Evolutionary conservation across 2,113 vertebrate species (phyloP).

Genomic region (Podarcis cretensis): DNA sequence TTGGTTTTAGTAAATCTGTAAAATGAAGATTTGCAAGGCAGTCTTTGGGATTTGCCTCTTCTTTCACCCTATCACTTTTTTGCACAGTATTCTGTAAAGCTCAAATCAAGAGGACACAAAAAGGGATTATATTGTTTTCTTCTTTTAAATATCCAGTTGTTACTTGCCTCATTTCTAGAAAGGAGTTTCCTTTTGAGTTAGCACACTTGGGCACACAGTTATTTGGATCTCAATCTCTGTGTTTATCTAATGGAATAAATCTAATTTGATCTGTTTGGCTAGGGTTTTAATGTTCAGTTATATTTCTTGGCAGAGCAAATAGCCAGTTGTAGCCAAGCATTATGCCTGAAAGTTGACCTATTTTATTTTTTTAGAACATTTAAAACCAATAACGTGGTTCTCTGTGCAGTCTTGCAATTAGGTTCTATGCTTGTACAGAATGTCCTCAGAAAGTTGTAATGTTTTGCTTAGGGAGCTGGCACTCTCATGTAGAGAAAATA

Average conservation of each 20-base stretch:
- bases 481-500: background rate
- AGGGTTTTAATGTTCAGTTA: background rate
- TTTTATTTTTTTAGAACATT: background rate
- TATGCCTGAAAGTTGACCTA: background rate
- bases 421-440: background rate
- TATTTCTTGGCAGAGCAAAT: constrained; percentile 11
- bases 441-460: background rate
- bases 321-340: background rate
- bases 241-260: background rate
- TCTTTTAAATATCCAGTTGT: constrained; percentile 37
- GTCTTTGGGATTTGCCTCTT: constrained; percentile 44
- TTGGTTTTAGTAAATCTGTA: background rate
- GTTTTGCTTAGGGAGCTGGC: background rate
- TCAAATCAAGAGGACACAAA: constrained; percentile 36
- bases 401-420: background rate
- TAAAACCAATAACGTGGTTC: background rate
- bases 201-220: background rate
- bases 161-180: constrained; percentile 16
- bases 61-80: constrained; percentile 47
- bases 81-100: constrained; percentile 39
- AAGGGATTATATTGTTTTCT: constrained; percentile 20
- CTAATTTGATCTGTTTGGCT: background rate
- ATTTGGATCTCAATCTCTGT: background rate
- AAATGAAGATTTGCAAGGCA: constrained; percentile 35
- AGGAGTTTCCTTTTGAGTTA: background rate